Conservation (phyloP, 2,888 invertebrate genomes). For the Lingula anatina region DNA sequence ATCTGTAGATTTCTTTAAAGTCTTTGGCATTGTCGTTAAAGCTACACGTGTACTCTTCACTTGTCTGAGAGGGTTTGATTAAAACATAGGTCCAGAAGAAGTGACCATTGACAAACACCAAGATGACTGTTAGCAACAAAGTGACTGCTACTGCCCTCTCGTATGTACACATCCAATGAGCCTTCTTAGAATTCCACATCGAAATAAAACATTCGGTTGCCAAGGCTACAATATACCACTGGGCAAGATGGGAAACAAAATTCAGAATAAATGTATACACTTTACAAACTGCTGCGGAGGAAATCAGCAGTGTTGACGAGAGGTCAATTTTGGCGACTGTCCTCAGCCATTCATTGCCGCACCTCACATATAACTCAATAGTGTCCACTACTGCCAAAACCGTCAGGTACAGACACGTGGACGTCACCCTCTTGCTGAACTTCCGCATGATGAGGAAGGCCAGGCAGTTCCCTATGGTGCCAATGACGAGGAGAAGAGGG, state of each 20-base stretch:
- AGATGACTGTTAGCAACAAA: slow-evolving; percentile 38
- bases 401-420: slow-evolving; percentile 42
- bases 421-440: slow-evolving; percentile 36
- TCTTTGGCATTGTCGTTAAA: no score
- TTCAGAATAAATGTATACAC: slow-evolving; percentile 39
- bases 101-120: slow-evolving; percentile 44
- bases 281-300: slow-evolving; percentile 42
- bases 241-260: slow-evolving; percentile 30
- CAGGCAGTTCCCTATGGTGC: slow-evolving; percentile 33
- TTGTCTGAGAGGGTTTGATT: slow-evolving; percentile 12
- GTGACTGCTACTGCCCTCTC: slow-evolving; percentile 38
- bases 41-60: slow-evolving; percentile 6
- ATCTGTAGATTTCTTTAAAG: slow-evolving; percentile 37
- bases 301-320: slow-evolving; percentile 22
- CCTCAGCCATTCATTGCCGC: slow-evolving; percentile 39
- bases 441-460: slow-evolving; percentile 20
- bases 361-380: slow-evolving; percentile 34
- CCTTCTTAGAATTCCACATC: slow-evolving; percentile 26
- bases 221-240: slow-evolving; percentile 41
- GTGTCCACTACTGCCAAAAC: slow-evolving; percentile 32
- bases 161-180: slow-evolving; percentile 35
- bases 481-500: slow-evolving; percentile 32
- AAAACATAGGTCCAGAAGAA: slow-evolving; percentile 48
- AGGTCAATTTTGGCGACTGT: slow-evolving; percentile 19
- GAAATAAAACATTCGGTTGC: slow-evolving; percentile 37